These are phyloP conservation scores for Exephanes ischioxanthus DNA, from an alignment of 2,888 invertebrate species.

Conservation along the genomic window DNA sequence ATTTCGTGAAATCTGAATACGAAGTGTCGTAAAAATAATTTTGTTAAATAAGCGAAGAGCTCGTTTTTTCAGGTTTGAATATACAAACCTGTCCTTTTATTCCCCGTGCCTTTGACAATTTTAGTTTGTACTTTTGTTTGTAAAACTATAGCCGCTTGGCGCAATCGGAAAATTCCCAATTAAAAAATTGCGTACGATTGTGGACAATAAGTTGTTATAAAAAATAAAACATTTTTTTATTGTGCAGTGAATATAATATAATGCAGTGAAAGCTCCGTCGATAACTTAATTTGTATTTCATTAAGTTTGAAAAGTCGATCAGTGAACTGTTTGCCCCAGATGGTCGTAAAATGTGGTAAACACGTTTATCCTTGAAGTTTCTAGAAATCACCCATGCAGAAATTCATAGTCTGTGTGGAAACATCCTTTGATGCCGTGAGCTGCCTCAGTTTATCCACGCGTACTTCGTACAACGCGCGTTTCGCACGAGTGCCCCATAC, in stretches of 20 bases:
- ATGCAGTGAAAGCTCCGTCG: not conserved
- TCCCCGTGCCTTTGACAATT: too few relatives aligned
- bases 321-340: not conserved
- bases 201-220: too few relatives aligned
- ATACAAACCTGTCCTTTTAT: too few relatives aligned
- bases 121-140: too few relatives aligned
- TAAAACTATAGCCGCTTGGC: too few relatives aligned
- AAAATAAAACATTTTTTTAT: too few relatives aligned
- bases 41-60: too few relatives aligned
- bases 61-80: too few relatives aligned
- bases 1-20: too few relatives aligned
- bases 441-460: constrained; percentile 7
- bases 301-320: not conserved
- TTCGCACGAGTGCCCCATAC: constrained; percentile 40
- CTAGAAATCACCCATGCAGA: not conserved
- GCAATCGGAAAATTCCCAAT: not conserved
- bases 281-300: not conserved
- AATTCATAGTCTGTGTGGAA: not conserved
- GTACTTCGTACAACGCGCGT: constrained; percentile 2
- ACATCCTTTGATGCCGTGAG: constrained; percentile 7
- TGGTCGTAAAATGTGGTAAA: not conserved
- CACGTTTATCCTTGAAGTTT: not conserved
- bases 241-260: not conserved
- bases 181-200: too few relatives aligned
- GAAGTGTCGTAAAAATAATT: too few relatives aligned